Evolutionary conservation across 2,888 invertebrate genomes (phyloP).

Genomic region (Tenthredo scrophulariae): DNA sequence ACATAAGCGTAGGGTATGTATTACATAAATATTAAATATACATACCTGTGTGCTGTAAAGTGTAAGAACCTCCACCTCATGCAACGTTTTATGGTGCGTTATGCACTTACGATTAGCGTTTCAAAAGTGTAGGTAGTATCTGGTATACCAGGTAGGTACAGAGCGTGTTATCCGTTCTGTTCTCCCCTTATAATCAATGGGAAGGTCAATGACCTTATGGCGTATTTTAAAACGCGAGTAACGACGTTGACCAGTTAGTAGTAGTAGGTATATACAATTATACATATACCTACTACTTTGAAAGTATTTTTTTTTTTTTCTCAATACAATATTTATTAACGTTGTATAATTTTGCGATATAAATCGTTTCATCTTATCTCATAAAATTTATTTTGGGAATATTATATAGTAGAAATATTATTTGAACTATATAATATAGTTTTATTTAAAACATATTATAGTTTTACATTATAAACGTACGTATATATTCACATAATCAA

Average conservation of each 20-base stretch:
- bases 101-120: slow-evolving; percentile 31
- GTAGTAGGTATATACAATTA: no score
- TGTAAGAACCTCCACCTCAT: not conserved
- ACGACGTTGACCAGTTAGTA: slow-evolving; percentile 7
- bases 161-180: slow-evolving; percentile 1
- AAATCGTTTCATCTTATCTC: no score
- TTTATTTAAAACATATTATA: no score
- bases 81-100: slow-evolving; percentile 23
- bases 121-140: not conserved
- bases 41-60: not conserved
- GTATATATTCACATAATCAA: no score
- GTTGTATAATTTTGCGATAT: no score
- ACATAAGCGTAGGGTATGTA: not conserved
- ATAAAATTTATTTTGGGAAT: no score
- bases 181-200: slow-evolving; percentile 27
- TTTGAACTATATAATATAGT: no score
- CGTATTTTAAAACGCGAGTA: slow-evolving; percentile 7
- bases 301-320: no score
- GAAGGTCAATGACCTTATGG: slow-evolving; percentile 50
- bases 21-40: not conserved
- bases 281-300: no score
- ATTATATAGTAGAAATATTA: no score
- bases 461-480: no score
- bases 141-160: not conserved
- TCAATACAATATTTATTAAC: no score